phyloP scores from a whole-genome alignment of 2,797 vertebrate species.

The Peromyscus aztecus region DNA sequence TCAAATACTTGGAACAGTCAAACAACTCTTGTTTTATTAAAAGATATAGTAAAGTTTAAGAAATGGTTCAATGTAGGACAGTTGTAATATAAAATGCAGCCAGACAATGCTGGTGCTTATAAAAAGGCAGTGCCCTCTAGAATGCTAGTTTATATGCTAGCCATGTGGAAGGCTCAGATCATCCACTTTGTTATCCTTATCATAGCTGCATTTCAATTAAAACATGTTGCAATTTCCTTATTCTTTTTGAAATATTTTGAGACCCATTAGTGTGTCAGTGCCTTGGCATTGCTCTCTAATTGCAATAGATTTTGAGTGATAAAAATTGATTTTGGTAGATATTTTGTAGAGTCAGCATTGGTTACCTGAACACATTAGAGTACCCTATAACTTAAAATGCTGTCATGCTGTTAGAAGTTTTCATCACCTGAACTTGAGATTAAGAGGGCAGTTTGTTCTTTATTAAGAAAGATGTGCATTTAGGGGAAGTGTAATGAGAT shows the following conservation, averaged over 20 bases:
- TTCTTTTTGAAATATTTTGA: conserved; percentile 77
- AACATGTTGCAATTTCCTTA: conserved; percentile 37
- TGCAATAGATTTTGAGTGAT: conserved; percentile 74
- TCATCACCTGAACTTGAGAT: conserved; percentile 65
- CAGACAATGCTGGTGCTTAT: not conserved
- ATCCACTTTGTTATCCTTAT: conserved; percentile 55
- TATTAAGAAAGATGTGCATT: conserved; percentile 64
- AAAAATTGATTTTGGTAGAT: conserved; percentile 82
- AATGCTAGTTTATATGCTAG: conserved; percentile 24
- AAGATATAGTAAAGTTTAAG: conserved; percentile 51
- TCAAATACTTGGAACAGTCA: conserved; percentile 3
- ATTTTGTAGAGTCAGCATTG: conserved; percentile 71
- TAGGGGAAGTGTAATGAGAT: conserved; percentile 64
- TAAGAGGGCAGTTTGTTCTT: conserved; percentile 59
- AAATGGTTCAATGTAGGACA: not conserved
- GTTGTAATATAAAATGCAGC: conserved; percentile 24
- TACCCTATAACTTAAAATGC: conserved; percentile 60
- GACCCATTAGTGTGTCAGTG: conserved; percentile 71
- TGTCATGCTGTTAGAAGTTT: conserved; percentile 64
- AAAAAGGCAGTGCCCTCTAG: conserved; percentile 3
- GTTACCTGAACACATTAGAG: conserved; percentile 69
- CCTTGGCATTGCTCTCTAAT: conserved; percentile 75
- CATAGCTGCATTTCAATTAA: conserved; percentile 64
- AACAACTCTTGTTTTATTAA: conserved; percentile 35
- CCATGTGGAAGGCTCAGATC: conserved; percentile 37